A percentile compares a stretch with the other conserved stretches of the same genome.
phyloP scores from a whole-genome alignment of 2,113 vertebrate genomes.

The Myocastor coypus region DNA sequence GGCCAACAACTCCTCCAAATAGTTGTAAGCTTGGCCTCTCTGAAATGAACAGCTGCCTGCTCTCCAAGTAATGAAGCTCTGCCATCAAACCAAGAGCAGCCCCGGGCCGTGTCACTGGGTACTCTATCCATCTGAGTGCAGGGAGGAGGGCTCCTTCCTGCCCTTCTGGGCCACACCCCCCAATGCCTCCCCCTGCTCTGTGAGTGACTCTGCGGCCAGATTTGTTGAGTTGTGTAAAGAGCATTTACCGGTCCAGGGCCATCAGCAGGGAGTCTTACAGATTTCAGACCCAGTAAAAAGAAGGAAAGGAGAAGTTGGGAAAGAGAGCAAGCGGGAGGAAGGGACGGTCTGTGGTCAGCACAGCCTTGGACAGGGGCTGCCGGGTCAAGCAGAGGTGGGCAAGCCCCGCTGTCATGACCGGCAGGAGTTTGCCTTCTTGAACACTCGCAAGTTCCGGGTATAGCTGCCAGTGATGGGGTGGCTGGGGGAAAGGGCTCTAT shows the following conservation, averaged over 20 bases:
- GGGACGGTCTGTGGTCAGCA: neutral
- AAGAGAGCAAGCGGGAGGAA: no score
- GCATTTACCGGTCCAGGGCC: fast-evolving
- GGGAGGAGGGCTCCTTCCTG: neutral
- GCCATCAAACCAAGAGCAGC: neutral
- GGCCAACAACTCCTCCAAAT: neutral
- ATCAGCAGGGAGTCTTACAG: neutral
- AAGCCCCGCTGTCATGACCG: fast-evolving
- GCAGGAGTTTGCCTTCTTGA: neutral
- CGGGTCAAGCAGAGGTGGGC: neutral
- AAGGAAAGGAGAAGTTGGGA: no score
- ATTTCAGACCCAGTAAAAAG: neutral
- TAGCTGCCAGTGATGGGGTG: neutral
- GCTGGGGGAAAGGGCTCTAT: neutral
- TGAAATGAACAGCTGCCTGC: neutral
- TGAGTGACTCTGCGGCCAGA: neutral
- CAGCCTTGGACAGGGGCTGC: no score
- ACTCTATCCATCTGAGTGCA: no score
- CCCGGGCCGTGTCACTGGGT: fast-evolving
- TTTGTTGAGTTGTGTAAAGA: neutral
- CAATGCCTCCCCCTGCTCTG: fast-evolving
- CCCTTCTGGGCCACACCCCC: no score
- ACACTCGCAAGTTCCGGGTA: neutral
- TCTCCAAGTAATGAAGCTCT: neutral
- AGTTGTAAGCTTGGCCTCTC: neutral